These are phyloP conservation scores for Agrilus planipennis DNA, from an alignment of 1,140 invertebrate species.

Conservation along the genomic window DNA sequence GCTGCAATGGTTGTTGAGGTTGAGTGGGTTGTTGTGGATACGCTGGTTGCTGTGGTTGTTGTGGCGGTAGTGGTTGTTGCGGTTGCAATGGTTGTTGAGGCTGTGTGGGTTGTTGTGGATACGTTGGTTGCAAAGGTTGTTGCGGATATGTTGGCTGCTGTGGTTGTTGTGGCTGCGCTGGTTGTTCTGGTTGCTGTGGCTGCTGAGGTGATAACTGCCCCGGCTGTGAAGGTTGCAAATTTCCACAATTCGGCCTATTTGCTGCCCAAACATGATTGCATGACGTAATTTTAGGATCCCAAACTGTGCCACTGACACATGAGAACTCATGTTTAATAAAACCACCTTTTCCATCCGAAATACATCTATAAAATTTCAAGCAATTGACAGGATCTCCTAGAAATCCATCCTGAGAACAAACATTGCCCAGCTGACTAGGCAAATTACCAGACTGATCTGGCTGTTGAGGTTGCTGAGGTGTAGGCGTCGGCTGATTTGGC, in stretches of 20 bases:
- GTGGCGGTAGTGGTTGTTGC: conserved; percentile 16
- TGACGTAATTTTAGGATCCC: conserved; percentile 40
- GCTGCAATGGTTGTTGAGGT: conserved; percentile 15
- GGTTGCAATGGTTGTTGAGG: conserved; percentile 16
- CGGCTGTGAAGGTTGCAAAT: conserved; percentile 4
- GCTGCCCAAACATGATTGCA: conserved; percentile 48
- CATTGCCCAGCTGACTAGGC: conserved; percentile 6
- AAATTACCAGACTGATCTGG: neutral
- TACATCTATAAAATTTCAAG: conserved; percentile 48
- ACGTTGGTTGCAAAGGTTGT: conserved; percentile 13
- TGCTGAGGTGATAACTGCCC: conserved; percentile 5
- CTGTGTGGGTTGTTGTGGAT: conserved; percentile 15
- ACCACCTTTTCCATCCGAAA: conserved; percentile 28
- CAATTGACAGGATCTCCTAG: conserved; percentile 44
- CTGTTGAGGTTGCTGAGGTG: conserved; percentile 2
- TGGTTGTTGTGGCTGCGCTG: conserved; percentile 10
- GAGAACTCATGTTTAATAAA: conserved; percentile 46
- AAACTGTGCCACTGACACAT: conserved; percentile 52
- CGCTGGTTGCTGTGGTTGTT: conserved; percentile 16
- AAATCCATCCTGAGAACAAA: conserved; percentile 44
- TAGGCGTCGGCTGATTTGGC: conserved; percentile 9
- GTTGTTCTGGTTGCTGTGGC: conserved; percentile 10
- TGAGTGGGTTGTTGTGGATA: conserved; percentile 13
- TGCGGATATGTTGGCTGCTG: conserved; percentile 13
- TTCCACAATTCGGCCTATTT: conserved; percentile 11